Conservation (phyloP, 2,113 vertebrate species). For the Cavia aperea region DNA sequence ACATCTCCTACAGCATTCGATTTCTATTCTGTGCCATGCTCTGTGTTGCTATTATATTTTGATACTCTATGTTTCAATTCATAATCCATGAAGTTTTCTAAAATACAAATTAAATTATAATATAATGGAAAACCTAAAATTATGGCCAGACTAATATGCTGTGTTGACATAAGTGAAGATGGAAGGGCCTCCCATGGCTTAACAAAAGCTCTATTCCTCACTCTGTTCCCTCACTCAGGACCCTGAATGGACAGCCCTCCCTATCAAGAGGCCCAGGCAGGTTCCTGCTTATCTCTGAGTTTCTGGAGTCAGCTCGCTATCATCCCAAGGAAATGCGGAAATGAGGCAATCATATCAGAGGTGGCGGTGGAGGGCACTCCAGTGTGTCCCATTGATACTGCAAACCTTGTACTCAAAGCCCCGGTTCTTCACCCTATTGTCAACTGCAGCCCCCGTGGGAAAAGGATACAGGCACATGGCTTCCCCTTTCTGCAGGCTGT, state of each 20-base stretch:
- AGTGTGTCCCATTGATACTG: not conserved
- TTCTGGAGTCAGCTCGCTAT: not conserved
- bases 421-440: not conserved
- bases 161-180: not conserved
- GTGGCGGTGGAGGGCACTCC: accelerated
- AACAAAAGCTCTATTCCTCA: not conserved
- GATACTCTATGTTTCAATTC: not conserved
- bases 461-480: no score
- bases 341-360: not conserved
- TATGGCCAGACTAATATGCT: not conserved
- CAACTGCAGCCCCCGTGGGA: accelerated
- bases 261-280: not conserved
- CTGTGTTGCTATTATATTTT: not conserved
- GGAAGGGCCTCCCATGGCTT: not conserved
- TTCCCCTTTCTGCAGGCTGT: not conserved
- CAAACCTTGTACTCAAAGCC: accelerated
- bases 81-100: not conserved
- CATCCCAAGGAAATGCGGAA: not conserved
- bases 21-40: not conserved
- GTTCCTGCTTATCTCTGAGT: not conserved
- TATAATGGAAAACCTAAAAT: not conserved
- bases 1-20: not conserved
- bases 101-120: not conserved
- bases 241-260: no score
- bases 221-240: not conserved